phyloP scores from a whole-genome alignment of 2,888 invertebrate genomes.

The Oegoconia quadripuncta region DNA sequence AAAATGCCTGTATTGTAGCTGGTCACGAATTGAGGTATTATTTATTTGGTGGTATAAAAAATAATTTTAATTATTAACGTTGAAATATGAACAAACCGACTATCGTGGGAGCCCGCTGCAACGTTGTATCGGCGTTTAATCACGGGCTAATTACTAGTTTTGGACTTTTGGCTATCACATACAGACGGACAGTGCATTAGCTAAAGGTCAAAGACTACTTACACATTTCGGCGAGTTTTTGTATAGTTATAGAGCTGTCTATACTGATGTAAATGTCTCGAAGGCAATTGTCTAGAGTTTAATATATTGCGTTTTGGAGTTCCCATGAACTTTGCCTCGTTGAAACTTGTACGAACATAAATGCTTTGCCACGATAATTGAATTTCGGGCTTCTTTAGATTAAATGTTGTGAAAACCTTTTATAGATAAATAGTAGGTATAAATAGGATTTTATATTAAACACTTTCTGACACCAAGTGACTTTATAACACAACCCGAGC shows the following conservation, averaged over 20 bases:
- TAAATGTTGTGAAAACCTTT: no score
- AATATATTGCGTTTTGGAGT: conserved; percentile 10
- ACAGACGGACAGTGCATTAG: conserved; percentile 41
- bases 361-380: no score
- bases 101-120: conserved; percentile 60
- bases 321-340: conserved; percentile 10
- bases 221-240: background rate
- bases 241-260: no score
- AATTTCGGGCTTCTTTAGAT: no score
- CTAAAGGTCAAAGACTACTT: conserved; percentile 4
- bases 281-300: conserved; percentile 19
- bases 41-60: background rate
- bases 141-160: conserved; percentile 70
- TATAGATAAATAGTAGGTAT: no score
- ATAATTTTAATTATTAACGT: background rate
- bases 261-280: conserved; percentile 9
- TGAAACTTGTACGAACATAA: background rate
- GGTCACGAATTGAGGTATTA: background rate
- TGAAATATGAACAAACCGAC: conserved; percentile 5
- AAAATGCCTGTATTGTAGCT: no score
- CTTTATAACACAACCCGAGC: no score
- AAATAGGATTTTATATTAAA: no score
- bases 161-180: conserved; percentile 59
- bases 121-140: conserved; percentile 56
- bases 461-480: no score